phyloP scores from a whole-genome alignment of 2,113 vertebrate species.

The Nanger granti region DNA sequence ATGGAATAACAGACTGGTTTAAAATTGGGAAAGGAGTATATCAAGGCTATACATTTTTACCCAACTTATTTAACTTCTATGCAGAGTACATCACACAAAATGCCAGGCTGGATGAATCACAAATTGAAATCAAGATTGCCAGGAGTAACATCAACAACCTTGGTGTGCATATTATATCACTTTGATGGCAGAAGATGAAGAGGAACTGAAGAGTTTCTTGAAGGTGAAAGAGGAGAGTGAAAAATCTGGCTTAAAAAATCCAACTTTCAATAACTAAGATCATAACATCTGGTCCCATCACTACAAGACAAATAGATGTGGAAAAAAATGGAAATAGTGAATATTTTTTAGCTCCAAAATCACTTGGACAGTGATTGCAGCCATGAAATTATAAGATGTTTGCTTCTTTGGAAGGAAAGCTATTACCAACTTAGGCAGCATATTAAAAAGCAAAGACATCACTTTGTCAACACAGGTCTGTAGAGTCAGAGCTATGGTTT shows the following conservation, averaged over 20 bases:
- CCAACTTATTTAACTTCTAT: background rate
- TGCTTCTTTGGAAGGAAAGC: background rate
- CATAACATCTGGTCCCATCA: background rate
- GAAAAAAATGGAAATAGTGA: background rate
- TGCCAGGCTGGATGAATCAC: background rate
- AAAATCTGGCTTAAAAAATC: background rate
- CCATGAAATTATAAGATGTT: background rate
- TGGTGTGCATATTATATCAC: background rate
- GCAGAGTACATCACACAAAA: background rate
- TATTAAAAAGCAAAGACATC: background rate
- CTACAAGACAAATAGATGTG: background rate
- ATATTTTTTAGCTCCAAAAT: background rate
- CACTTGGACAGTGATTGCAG: background rate
- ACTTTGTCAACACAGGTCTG: accelerated
- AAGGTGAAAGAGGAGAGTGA: background rate
- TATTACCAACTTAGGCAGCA: background rate
- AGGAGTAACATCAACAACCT: background rate
- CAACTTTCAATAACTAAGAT: background rate
- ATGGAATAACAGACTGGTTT: background rate
- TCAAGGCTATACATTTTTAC: background rate
- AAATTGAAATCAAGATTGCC: background rate
- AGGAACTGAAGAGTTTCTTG: background rate
- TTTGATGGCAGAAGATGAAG: background rate
- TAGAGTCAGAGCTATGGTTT: background rate
- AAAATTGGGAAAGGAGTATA: background rate